Evolutionary conservation across 2,888 invertebrate species (phyloP), one percentile per base, ranked within the genome.

Genomic region (Aporophyla nigra): DNA sequence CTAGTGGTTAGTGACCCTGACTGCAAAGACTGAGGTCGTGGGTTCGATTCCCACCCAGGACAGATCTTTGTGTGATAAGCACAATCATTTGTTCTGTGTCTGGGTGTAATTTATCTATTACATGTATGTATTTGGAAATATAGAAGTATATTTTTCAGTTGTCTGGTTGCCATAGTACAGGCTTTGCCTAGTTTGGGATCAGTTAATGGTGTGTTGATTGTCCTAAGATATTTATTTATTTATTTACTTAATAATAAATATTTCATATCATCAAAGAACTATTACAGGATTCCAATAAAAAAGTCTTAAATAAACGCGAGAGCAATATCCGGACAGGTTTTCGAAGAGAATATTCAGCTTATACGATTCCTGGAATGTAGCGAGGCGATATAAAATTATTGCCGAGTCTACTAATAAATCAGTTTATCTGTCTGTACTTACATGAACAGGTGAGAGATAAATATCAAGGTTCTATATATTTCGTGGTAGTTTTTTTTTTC

Each of bases 311-410:
- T 62, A 53, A 74, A 82, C 58, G 71, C 43, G 61, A 73, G n/a
- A 71, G 51, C 63, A 61, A 81, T 68, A 71, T 76, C 68, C 77
- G 62, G 53, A 69, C 78, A 83, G 74, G 63, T 69, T 78, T 78
- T 56, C 27, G 62, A 85, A 82, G 86, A 90, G 90, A 90, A 90
- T 91, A 92, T 92, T 91, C 88, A 89, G 87, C 91, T 91, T 87
- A 93, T 92, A 90, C 89, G 90, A 93, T 93, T 92, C 87, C 86
- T 74, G 79, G 27, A 2, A 91, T 88, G 90, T 89, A 84, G 77
- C 83, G 85, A 61, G 86, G 83, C 84, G 90, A 92, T 90, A 91
- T 91, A 91, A 93, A 92, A 92, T 92, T 92, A 91, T 91, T 89
- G 87, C 87, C 88, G 83, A 63, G 54, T 78, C 58, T 83, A 79